Evolutionary conservation across 1,140 invertebrate genomes (phyloP).

Genomic region (Venturia canescens): DNA sequence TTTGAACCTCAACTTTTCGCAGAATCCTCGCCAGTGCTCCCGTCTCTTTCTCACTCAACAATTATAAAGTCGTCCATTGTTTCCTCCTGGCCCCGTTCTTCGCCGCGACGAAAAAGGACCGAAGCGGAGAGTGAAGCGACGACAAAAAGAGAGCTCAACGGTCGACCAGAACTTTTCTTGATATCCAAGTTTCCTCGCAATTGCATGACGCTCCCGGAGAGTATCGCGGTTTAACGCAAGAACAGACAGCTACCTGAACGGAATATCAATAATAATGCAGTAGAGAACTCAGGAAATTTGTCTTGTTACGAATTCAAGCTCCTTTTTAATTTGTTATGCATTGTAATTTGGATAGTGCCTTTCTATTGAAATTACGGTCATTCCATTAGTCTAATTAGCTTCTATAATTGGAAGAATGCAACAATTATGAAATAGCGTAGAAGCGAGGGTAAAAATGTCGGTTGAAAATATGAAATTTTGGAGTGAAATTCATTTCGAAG

Average conservation of each 20-base stretch:
- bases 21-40: conserved; percentile 18
- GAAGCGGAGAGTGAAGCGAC: not conserved
- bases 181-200: conserved; percentile 25
- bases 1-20: conserved; percentile 23
- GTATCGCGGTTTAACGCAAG: not conserved
- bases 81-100: not conserved
- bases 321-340: too few species aligned
- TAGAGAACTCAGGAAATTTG: not conserved
- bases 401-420: too few species aligned
- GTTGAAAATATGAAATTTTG: too few species aligned
- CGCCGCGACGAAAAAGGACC: not conserved
- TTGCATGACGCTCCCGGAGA: not conserved
- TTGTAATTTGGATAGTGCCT: too few species aligned
- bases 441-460: too few species aligned
- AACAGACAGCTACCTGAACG: not conserved
- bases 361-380: too few species aligned
- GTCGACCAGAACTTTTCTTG: not conserved
- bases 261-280: not conserved
- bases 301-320: not conserved
- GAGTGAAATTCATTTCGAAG: too few species aligned
- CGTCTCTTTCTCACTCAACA: not conserved
- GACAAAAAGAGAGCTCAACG: not conserved
- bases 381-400: too few species aligned
- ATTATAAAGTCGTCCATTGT: conserved; percentile 45
- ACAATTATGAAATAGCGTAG: too few species aligned